Percentiles rank a stretch among this genome's conserved stretches.
phyloP scores from a whole-genome alignment of 2,797 vertebrate genomes.

The Gymnothorax javanicus region DNA sequence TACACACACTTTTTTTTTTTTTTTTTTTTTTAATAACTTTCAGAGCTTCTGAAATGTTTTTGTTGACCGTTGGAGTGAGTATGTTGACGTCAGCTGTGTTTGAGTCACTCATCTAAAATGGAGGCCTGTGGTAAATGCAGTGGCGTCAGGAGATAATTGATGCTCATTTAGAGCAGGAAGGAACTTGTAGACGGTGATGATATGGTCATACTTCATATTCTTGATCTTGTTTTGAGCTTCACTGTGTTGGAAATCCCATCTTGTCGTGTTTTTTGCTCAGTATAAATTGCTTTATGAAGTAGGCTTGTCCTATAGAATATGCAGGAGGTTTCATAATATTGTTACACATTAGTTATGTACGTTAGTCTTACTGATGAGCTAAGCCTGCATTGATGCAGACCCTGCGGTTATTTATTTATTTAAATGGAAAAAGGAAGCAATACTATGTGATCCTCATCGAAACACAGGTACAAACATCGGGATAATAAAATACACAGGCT shows the following conservation, averaged over 20 bases:
- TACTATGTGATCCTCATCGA: too few species aligned
- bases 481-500: too few species aligned
- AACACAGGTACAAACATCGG: too few species aligned
- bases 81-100: not conserved
- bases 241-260: not conserved
- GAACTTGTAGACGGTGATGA: not conserved
- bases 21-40: not conserved
- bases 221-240: not conserved
- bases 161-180: conserved; percentile 9
- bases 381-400: too few species aligned
- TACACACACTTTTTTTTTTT: not conserved
- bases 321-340: not conserved
- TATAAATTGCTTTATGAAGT: not conserved
- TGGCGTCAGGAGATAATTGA: conserved; percentile 1
- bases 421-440: too few species aligned
- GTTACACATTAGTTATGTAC: not conserved
- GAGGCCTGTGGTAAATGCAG: not conserved
- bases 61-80: not conserved
- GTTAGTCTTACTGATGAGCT: not conserved
- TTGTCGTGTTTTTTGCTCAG: not conserved
- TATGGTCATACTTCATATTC: not conserved
- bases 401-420: too few species aligned
- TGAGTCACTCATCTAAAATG: not conserved
- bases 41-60: not conserved
- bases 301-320: not conserved